A percentile compares a stretch with the other conserved stretches of the same genome.
Evolutionary conservation across 2,113 vertebrate genomes (phyloP).

Genomic region (Hassar affinis): DNA sequence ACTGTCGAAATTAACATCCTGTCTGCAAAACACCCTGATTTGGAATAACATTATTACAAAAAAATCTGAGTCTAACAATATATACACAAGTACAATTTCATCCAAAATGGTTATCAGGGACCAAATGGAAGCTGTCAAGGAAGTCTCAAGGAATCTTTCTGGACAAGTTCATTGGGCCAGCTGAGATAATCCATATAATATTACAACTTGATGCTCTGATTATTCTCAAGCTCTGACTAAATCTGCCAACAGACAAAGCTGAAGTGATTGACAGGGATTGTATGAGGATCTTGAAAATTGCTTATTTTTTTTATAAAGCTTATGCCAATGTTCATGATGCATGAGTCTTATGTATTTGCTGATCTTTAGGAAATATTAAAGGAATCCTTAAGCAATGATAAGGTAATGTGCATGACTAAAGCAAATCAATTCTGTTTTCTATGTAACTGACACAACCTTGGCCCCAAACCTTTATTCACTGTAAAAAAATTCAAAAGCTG

Average conservation of each 20-base stretch:
- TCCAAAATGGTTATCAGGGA: too few relatives aligned
- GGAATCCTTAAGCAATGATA: background rate
- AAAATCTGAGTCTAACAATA: background rate
- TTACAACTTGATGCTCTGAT: too few relatives aligned
- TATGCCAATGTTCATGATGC: background rate
- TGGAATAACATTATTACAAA: background rate
- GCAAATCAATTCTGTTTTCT: background rate
- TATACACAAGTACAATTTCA: too few relatives aligned
- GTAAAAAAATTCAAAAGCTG: too few relatives aligned
- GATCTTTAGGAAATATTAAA: background rate
- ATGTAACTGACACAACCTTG: background rate
- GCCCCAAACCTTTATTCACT: too few relatives aligned
- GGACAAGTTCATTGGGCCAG: background rate
- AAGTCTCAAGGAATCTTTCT: background rate
- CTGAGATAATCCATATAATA: background rate
- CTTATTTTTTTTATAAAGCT: constrained; percentile 4
- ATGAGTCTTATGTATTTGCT: background rate
- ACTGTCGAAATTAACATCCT: background rate
- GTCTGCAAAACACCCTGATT: background rate
- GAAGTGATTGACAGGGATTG: background rate
- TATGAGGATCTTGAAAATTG: background rate
- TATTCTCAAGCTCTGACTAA: background rate
- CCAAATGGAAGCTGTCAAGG: too few relatives aligned
- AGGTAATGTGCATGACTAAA: background rate
- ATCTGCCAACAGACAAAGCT: background rate